phyloP scores from a whole-genome alignment of 2,113 vertebrate genomes.

The Leuciscus idus region DNA sequence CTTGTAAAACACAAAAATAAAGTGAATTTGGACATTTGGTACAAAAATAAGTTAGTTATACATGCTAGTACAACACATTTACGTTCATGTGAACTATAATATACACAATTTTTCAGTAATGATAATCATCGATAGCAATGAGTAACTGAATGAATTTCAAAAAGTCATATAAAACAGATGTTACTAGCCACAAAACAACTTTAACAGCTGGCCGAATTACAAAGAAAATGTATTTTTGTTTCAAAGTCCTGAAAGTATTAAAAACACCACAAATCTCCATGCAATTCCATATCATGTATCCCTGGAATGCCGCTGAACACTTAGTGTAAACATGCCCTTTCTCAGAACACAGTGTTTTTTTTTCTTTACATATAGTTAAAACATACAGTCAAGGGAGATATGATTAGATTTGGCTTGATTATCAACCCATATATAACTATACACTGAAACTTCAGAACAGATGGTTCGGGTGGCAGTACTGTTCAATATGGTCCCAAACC shows the following conservation, averaged over 20 bases:
- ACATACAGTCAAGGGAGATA: background rate
- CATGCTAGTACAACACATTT: slow-evolving; percentile 16
- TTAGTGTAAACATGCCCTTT: slow-evolving; percentile 31
- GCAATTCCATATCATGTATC: slow-evolving; percentile 7
- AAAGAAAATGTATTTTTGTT: background rate
- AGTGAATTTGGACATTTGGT: slow-evolving; percentile 7
- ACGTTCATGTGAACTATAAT: slow-evolving; percentile 6
- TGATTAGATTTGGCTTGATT: slow-evolving; percentile 19
- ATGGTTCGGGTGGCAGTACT: slow-evolving; percentile 4
- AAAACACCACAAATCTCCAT: slow-evolving; percentile 23
- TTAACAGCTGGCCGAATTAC: background rate
- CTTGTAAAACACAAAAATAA: slow-evolving; percentile 32
- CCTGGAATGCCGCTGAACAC: slow-evolving; percentile 6
- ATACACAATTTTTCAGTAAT: background rate
- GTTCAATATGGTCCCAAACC: slow-evolving; percentile 47
- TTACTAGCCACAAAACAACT: background rate
- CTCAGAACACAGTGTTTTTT: background rate
- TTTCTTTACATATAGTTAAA: background rate
- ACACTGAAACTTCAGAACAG: background rate
- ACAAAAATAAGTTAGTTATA: slow-evolving; percentile 37
- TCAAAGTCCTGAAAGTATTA: slow-evolving; percentile 6
- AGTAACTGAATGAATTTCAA: background rate
- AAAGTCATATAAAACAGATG: background rate
- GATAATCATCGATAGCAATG: background rate
- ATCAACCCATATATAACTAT: slow-evolving; percentile 9